Evolutionary conservation across 1,140 invertebrate species (phyloP).

Genomic region (Atopsyche davidsoni): DNA sequence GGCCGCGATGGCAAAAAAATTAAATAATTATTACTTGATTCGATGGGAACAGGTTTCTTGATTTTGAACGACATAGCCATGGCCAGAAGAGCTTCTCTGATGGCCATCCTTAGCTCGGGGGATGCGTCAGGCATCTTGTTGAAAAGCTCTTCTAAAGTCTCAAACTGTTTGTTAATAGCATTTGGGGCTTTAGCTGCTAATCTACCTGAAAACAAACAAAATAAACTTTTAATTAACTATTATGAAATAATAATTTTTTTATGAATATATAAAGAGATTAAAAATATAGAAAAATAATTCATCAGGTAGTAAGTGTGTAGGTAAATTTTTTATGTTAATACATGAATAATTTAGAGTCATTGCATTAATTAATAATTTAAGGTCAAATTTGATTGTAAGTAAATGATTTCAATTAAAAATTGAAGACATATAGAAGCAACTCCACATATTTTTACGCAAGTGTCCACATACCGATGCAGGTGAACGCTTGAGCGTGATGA

Average conservation of each 20-base stretch:
- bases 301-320: no score
- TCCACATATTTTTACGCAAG: neutral
- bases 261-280: no score
- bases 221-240: no score
- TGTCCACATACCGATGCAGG: conserved; percentile 57
- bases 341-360: no score
- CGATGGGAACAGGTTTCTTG: conserved; percentile 15
- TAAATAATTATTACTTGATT: no score
- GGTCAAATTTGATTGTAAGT: no score
- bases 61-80: conserved; percentile 63
- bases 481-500: conserved; percentile 67
- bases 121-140: conserved; percentile 49
- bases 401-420: no score
- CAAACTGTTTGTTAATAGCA: conserved; percentile 40
- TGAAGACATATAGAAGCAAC: conserved; percentile 1
- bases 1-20: no score
- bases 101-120: conserved; percentile 56
- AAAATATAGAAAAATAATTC: no score
- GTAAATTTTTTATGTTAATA: no score
- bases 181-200: conserved; percentile 41
- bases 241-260: no score
- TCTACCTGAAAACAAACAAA: conserved; percentile 31
- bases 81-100: conserved; percentile 65
- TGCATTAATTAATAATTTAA: no score
- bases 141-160: conserved; percentile 44